phyloP scores from a whole-genome alignment of 2,113 vertebrate genomes.

The Alectura lathami region DNA sequence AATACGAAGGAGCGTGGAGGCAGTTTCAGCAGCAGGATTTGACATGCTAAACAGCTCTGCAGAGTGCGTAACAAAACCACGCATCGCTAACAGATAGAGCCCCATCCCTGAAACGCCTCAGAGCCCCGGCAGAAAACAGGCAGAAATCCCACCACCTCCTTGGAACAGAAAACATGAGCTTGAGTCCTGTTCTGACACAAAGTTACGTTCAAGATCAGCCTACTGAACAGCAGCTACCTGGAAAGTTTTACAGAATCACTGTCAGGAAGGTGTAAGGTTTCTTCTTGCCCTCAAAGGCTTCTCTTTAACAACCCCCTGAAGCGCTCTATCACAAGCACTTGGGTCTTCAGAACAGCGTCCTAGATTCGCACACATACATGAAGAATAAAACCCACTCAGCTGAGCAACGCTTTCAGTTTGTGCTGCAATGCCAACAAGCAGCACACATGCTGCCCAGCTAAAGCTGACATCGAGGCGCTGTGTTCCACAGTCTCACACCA shows the following conservation, averaged over 20 bases:
- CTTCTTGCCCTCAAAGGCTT: background rate
- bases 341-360: background rate
- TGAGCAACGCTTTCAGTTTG: background rate
- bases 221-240: background rate
- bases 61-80: background rate
- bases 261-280: background rate
- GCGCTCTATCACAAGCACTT: background rate
- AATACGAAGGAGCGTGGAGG: background rate
- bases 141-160: background rate
- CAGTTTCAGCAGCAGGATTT: slow-evolving; percentile 14
- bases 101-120: background rate
- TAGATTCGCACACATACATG: background rate
- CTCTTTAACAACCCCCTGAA: background rate
- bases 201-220: background rate
- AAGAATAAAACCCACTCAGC: background rate
- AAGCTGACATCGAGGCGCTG: accelerated
- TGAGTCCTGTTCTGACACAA: background rate
- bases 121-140: background rate
- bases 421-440: background rate
- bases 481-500: background rate
- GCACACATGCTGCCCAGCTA: background rate
- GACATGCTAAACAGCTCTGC: slow-evolving; percentile 4
- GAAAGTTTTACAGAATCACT: background rate
- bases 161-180: background rate
- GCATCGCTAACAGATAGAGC: background rate